These are phyloP conservation scores for Noctua janthina DNA, from an alignment of 2,888 invertebrate genomes.

Conservation along the genomic window DNA sequence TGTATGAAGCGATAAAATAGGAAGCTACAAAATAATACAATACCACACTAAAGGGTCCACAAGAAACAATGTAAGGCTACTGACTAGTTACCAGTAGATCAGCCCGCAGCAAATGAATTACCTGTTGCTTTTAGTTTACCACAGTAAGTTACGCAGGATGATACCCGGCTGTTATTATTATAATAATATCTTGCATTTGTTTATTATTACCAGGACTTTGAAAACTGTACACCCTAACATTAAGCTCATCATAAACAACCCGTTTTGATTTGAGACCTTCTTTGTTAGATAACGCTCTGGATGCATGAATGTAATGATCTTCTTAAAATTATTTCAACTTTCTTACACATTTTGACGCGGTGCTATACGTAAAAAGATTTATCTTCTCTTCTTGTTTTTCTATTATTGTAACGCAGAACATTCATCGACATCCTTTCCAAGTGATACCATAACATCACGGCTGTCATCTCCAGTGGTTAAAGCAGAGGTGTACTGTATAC, in stretches of 20 bases:
- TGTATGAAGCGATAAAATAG: slow-evolving; percentile 6
- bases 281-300: not conserved
- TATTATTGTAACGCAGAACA: not conserved
- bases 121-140: slow-evolving; percentile 45
- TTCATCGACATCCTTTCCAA: not conserved
- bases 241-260: not conserved
- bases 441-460: not conserved
- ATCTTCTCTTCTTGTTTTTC: not conserved
- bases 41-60: not conserved
- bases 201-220: slow-evolving; percentile 38
- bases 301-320: not conserved
- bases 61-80: slow-evolving; percentile 40
- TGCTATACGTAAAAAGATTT: not conserved
- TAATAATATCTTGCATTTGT: slow-evolving; percentile 50
- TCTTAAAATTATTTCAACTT: not conserved
- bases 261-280: not conserved
- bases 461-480: not conserved
- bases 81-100: slow-evolving; percentile 39
- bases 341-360: not conserved
- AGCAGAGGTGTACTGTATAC: not conserved
- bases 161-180: slow-evolving; percentile 42
- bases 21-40: slow-evolving; percentile 21
- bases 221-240: slow-evolving; percentile 1
- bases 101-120: slow-evolving; percentile 48
- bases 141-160: slow-evolving; percentile 49